Percentiles rank a stretch among this genome's conserved stretches.
Evolutionary conservation across 2,113 vertebrate species (phyloP).

Genomic region (Dasyprocta punctata): DNA sequence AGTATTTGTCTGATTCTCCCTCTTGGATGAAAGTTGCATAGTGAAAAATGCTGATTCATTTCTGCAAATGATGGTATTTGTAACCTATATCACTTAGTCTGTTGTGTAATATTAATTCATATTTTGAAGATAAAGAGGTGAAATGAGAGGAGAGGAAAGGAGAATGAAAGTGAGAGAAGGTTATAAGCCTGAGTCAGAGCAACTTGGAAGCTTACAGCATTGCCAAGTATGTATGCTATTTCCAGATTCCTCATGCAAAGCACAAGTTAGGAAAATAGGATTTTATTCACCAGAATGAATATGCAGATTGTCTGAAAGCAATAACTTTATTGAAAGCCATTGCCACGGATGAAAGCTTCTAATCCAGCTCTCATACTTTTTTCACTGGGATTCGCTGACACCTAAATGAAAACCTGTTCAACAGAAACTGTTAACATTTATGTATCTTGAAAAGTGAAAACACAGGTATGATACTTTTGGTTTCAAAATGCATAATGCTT

Average conservation of each 20-base stretch:
- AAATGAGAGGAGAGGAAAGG: neutral
- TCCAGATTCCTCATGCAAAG: constrained; percentile 63
- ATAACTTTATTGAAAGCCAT: constrained; percentile 34
- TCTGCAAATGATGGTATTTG: neutral
- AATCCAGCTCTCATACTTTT: constrained; percentile 40
- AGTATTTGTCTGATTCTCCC: neutral
- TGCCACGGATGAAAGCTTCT: constrained; percentile 64
- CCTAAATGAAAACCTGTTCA: constrained; percentile 62
- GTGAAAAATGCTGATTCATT: constrained; percentile 34
- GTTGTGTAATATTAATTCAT: constrained; percentile 11
- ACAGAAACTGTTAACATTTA: constrained; percentile 65
- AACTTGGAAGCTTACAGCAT: neutral
- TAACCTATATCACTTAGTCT: neutral
- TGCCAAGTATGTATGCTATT: neutral
- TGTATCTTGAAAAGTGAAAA: constrained; percentile 39
- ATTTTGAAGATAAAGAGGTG: neutral
- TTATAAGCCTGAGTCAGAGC: neutral
- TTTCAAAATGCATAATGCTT: neutral
- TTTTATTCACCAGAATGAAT: constrained; percentile 48
- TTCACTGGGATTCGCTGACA: constrained; percentile 31
- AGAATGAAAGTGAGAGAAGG: neutral
- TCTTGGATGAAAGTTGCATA: neutral
- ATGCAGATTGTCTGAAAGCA: constrained; percentile 29
- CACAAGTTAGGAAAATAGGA: constrained; percentile 47
- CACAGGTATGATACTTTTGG: neutral